Base-by-base conservation (phyloP, 1,140 invertebrate genomes). In the Drosophila sp. region DNA sequence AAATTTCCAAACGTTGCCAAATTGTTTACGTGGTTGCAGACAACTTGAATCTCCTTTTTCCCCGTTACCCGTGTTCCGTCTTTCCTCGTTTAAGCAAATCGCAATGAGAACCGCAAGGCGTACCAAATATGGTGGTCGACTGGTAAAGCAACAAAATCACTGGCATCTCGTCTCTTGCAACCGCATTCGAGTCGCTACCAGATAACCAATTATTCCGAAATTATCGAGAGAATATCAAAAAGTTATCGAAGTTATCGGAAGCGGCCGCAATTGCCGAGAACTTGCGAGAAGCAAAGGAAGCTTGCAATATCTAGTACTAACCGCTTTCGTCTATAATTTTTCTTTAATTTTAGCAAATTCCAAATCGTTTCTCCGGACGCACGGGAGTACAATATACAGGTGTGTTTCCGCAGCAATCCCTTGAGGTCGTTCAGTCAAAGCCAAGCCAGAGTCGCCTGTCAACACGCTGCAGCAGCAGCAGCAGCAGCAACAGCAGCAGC, bases 351-450 rank as follows among this genome's bases (percentile, higher is more conserved):
- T 13, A 80, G 78, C 67, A 63, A 53, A 58, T 36, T 76, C 38
- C 65, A 38, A 34, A 53, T 62, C 78, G 53, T 9, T 76, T 73
- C 27, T n/a, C 57, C 27, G 53, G 59, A 32, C 16, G 56, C 6
- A 9, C 73, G 16, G 69, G 63, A 14, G 8, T 66, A 27, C 80
- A 76, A 48, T 72, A 78, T 69, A 13, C 71, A 29, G 7, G 46
- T 50, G 54, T 46, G 8, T 71, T 58, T 53, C 48, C 45, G 29
- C 72, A 61, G 11, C 27, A 45, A 21, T 13, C 8, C 46, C 27
- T 27, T 8, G 48, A 25, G 18, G 8, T 16, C 45, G 27, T 2
- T 34, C 11, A 7, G n/a, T 16, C 36, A 72, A 78, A 13, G 2
- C 32, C 7, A 67, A 66, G 58, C n/a, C 45, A 5, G 27, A 66